Evolutionary conservation across 1,140 invertebrate species (phyloP), one percentile per base, ranked within the genome.

Genomic region (Diploscapter pachys): DNA sequence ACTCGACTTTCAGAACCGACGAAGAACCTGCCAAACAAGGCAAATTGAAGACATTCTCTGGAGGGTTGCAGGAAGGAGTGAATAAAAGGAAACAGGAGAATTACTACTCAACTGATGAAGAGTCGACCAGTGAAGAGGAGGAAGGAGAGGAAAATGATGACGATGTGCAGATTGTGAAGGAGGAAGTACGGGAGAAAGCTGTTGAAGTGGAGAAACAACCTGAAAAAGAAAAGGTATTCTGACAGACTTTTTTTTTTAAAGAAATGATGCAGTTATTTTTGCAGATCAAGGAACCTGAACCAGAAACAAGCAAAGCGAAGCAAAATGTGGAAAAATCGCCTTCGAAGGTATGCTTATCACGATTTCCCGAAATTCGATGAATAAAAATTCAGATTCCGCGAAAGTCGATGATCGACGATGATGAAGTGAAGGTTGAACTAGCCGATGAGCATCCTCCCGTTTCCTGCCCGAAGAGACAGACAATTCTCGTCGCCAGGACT

Each of bases 401-500:
- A 31, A 31, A 31, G 31, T 31, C 31, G 31, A 31, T 31, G 31
- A 31, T 31, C 31, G 31, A 31, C 1, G 31, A 31, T 31, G 31
- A 31, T 31, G 31, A 31, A 31, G 31, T 31, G 31, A 31, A 31
- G 31, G 31, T 1, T 31, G 31, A 31, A 31, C 31, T 31, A 31
- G 31, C 31, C 31, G 31, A 31, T 31, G 31, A 31, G 31, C 31
- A 31, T 31, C 31, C 31, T 31, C 1, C 31, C 1, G 31, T 31
- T 31, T 31, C 1, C 31, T 31, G 31, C 31, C 31, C 31, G 1
- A 31, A 31, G 31, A 31, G 31, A 31, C 31, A 31, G 31, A 31
- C 31, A 13, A 11, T 71, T n/a, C 49, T 66, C 31, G 80, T 86
- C 4, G 52, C 72, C 31, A 54, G 83, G 65, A 59, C 8, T n/a